A percentile compares a stretch with the other conserved stretches of the same genome.
These are phyloP conservation scores for Opisthocomus hoazin DNA, from an alignment of 2,113 vertebrate genomes.

Conservation along the genomic window DNA sequence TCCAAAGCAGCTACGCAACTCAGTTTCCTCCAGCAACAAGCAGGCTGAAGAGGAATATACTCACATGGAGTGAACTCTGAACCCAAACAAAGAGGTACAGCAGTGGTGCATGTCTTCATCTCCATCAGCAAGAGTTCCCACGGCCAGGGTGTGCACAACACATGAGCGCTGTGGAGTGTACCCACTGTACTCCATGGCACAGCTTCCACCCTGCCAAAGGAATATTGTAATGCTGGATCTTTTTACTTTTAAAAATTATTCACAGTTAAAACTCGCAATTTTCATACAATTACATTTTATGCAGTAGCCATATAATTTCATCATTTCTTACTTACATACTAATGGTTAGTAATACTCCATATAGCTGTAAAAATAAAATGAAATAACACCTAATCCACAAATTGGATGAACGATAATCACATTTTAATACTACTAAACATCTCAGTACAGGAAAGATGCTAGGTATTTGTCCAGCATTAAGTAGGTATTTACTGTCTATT, in stretches of 20 bases:
- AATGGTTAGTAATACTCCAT: background rate
- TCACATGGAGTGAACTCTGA: background rate
- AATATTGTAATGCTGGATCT: background rate
- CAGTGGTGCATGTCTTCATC: background rate
- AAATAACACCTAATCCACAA: background rate
- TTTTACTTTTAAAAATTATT: background rate
- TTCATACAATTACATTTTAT: background rate
- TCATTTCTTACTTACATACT: background rate
- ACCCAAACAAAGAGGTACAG: background rate
- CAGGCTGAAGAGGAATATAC: background rate
- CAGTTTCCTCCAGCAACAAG: background rate
- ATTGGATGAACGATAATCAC: background rate
- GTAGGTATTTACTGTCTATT: background rate
- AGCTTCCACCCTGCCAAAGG: background rate
- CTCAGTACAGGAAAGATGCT: background rate
- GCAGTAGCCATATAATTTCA: background rate
- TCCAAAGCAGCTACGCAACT: background rate
- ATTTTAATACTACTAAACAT: background rate
- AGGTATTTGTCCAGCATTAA: background rate
- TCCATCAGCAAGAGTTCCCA: background rate
- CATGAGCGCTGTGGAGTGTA: too few species aligned
- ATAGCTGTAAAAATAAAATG: background rate
- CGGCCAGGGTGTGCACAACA: too few species aligned
- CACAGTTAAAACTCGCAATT: background rate
- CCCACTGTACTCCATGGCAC: too few species aligned